Evolutionary conservation across 2,797 vertebrate species (phyloP).

Genomic region (Protosalanx chinensis): DNA sequence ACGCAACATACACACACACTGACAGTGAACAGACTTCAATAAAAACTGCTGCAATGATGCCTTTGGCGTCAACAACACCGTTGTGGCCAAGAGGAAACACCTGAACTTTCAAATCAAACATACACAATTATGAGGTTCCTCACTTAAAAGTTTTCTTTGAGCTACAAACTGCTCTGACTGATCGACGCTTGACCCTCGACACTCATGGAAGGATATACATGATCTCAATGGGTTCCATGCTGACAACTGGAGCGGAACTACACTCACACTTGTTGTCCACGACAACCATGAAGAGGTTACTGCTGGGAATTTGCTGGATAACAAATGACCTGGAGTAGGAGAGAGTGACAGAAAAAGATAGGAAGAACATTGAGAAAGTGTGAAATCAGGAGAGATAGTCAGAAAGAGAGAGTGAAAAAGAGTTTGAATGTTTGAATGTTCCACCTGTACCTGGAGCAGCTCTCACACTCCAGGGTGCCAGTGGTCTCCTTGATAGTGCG

Average conservation of each 20-base stretch:
- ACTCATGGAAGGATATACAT: slow-evolving; percentile 92
- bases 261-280: slow-evolving; percentile 96
- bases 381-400: background rate
- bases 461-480: slow-evolving; percentile 90
- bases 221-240: slow-evolving; percentile 96
- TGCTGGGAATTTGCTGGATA: slow-evolving; percentile 98
- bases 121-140: background rate
- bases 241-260: slow-evolving; percentile 80
- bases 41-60: background rate
- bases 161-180: too few species aligned
- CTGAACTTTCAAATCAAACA: background rate
- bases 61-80: background rate
- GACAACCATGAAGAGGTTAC: slow-evolving; percentile 99
- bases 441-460: slow-evolving; percentile 85
- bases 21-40: background rate
- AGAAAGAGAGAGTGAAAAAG: background rate
- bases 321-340: slow-evolving; percentile 87
- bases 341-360: background rate
- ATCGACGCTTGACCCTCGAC: background rate
- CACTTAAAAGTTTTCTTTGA: background rate
- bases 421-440: background rate
- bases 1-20: background rate
- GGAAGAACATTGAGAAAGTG: background rate
- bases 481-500: slow-evolving; percentile 97
- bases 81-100: background rate